A percentile compares a stretch with the other conserved stretches of the same genome.
phyloP scores from a whole-genome alignment of 2,113 vertebrate species.

The Mesoclemmys tuberculata region DNA sequence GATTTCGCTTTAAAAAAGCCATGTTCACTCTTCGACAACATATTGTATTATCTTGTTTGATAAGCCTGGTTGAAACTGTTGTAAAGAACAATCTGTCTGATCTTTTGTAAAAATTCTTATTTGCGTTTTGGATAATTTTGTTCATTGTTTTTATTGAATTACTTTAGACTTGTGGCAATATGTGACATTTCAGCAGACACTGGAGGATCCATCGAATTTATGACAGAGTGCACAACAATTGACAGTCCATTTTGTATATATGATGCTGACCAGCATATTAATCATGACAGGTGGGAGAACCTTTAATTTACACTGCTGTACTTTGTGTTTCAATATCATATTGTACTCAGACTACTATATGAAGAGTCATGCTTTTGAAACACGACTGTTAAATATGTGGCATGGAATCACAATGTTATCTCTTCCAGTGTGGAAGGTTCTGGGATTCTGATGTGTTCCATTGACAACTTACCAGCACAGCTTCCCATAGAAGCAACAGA shows the following conservation, averaged over 20 bases:
- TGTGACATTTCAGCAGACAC: constrained; percentile 98
- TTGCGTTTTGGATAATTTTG: background rate
- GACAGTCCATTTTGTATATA: constrained; percentile 98
- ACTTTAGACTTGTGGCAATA: constrained; percentile 91
- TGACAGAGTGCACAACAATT: constrained; percentile 96
- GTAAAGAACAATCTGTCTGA: background rate
- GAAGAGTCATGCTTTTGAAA: background rate
- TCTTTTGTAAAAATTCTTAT: background rate
- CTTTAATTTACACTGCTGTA: constrained; percentile 3
- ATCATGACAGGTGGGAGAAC: constrained; percentile 89
- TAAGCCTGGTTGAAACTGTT: background rate
- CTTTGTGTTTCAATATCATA: background rate
- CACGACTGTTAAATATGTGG: background rate
- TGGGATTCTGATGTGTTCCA: constrained; percentile 98
- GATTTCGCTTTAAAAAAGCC: background rate
- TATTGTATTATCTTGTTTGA: background rate
- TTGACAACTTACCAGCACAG: constrained; percentile 97
- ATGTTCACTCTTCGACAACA: background rate
- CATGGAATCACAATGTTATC: constrained; percentile 4
- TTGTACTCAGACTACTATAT: background rate
- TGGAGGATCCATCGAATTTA: constrained; percentile 96
- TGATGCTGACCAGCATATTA: constrained; percentile 94
- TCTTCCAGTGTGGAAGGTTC: constrained; percentile 91
- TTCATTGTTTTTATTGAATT: background rate
- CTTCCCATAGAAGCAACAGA: constrained; percentile 97